These are phyloP conservation scores for Hydropsyche betteni DNA, from an alignment of 2,888 invertebrate genomes.

Conservation along the genomic window DNA sequence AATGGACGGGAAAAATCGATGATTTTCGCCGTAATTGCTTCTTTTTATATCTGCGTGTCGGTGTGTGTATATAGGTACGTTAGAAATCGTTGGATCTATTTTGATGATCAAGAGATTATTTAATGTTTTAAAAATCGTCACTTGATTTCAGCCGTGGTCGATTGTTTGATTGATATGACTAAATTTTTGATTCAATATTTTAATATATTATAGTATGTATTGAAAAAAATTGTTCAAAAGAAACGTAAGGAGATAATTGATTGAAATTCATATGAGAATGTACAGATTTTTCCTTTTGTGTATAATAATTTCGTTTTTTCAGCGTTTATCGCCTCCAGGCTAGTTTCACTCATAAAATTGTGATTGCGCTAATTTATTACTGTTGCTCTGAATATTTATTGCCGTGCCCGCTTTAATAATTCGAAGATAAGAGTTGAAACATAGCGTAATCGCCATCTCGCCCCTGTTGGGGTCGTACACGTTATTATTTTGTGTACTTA, in stretches of 20 bases:
- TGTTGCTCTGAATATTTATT: constrained; percentile 4
- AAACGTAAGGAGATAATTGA: no score
- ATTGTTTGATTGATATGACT: no score
- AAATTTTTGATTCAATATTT: no score
- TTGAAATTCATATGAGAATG: no score
- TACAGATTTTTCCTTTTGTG: no score
- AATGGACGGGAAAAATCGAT: constrained; percentile 35
- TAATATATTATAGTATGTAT: no score
- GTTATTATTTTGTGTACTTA: constrained; percentile 13
- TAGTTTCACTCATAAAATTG: not conserved
- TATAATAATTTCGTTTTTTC: not conserved
- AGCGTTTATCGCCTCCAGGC: not conserved
- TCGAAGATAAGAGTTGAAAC: constrained; percentile 12
- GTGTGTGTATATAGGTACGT: no score
- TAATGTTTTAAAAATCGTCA: no score
- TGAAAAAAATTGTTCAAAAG: no score
- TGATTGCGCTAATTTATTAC: constrained; percentile 19
- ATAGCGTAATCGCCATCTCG: not conserved
- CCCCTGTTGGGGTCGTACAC: not conserved
- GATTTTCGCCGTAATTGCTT: constrained; percentile 26
- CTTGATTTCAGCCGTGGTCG: no score
- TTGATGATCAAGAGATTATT: no score
- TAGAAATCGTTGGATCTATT: no score
- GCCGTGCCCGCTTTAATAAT: constrained; percentile 27
- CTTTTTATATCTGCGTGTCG: constrained; percentile 6